These are phyloP conservation scores for Bombus picipes DNA, from an alignment of 1,140 invertebrate species.

Conservation along the genomic window DNA sequence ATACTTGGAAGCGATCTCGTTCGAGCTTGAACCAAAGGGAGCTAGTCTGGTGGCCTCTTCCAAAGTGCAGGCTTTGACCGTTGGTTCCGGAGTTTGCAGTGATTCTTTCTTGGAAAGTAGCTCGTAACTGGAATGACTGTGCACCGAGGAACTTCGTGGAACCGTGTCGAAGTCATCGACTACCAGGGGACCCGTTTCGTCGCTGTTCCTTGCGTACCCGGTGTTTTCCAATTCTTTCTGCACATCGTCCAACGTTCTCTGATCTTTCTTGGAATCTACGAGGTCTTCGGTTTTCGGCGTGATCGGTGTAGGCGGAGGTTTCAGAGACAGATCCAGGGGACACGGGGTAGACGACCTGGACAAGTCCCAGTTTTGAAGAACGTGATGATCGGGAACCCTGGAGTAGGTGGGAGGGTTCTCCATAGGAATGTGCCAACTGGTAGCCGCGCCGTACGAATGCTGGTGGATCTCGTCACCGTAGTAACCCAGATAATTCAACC, in stretches of 20 bases:
- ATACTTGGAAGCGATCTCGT: slow-evolving; percentile 59
- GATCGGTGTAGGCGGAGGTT: slow-evolving; percentile 66
- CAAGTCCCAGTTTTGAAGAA: slow-evolving; percentile 63
- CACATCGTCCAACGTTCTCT: slow-evolving; percentile 59
- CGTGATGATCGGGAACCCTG: slow-evolving; percentile 50
- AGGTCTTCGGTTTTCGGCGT: slow-evolving; percentile 66
- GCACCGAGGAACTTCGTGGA: slow-evolving; percentile 47
- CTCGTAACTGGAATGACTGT: slow-evolving; percentile 60
- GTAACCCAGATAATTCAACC: slow-evolving; percentile 75
- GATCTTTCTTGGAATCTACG: slow-evolving; percentile 76
- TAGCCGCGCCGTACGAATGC: slow-evolving; percentile 57
- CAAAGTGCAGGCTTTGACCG: slow-evolving; percentile 9
- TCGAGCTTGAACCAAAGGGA: slow-evolving; percentile 35
- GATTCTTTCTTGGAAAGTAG: slow-evolving; percentile 53
- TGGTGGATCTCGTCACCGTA: slow-evolving; percentile 75
- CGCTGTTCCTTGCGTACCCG: slow-evolving; percentile 44
- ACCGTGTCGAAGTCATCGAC: slow-evolving; percentile 54
- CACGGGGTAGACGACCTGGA: slow-evolving; percentile 69
- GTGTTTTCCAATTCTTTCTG: slow-evolving; percentile 18
- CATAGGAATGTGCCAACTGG: slow-evolving; percentile 67
- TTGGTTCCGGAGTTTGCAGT: slow-evolving; percentile 11
- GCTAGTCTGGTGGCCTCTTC: slow-evolving; percentile 44
- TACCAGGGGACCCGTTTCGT: slow-evolving; percentile 22
- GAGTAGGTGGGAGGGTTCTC: slow-evolving; percentile 66
- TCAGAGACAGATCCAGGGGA: slow-evolving; percentile 82